Base-by-base conservation (phyloP, 2,888 invertebrate genomes). In the Minunthozetes semirufus region DNA sequence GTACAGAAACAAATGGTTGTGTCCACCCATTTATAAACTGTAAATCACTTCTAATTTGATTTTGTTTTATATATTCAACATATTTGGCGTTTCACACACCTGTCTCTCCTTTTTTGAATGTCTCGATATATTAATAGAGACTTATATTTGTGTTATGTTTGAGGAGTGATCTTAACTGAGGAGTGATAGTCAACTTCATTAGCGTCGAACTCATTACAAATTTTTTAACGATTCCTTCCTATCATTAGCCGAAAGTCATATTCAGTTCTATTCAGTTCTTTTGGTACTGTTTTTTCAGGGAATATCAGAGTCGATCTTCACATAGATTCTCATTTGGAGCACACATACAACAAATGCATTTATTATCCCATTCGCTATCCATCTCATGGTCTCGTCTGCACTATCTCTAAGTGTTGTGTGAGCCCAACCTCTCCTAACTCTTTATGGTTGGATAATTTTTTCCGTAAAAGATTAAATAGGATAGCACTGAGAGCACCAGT, bases 41-140 rank as follows among this genome's bases (percentile, higher is more conserved):
- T 59, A 59, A 59, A 59, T 59, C 59, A 59, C 59, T 59, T 59
- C 59, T 59, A 59, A 59, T 59, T 59, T 27, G 59, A 59, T 22
- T 59, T 27, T 59, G 22, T 17, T 48, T n/a, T 17, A n/a, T 42
- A 6, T 11, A 42, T 9, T 11, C 6, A 22, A 59, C 17, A 22
- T 59, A 22, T 59, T 8, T 59, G 22, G 5, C 27, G 2, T 48
- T 48, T 42, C 17, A 6, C 19, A 59, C 59, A 59, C 59, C 59
- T 59, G 59, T 59, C 17, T 17, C 8, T 53, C n/a, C 8, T n/a
- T n/a, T n/a, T n/a, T n/a, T n/a, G n/a, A n/a, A n/a, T n/a, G n/a
- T n/a, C n/a, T n/a, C n/a, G n/a, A n/a, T n/a, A n/a, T n/a, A n/a
- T n/a, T n/a, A n/a, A n/a, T n/a, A n/a, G n/a, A n/a, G n/a, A n/a